Base-by-base conservation (phyloP, 92 coral and sea anemone genomes). In the Metridium senile region DNA sequence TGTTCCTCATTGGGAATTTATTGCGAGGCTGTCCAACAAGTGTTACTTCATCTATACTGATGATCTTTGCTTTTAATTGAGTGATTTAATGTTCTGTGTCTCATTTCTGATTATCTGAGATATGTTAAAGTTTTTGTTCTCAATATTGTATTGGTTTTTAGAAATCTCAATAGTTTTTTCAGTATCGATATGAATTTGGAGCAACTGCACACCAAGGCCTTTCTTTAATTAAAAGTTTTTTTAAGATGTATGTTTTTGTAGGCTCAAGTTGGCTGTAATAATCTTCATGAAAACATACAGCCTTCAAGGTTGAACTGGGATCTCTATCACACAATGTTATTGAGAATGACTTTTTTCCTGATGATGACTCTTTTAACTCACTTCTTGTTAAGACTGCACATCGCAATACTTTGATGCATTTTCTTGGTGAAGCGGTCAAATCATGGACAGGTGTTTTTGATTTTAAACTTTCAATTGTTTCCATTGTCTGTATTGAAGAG, bases 61-160 rank as follows among this genome's bases (percentile, higher is more conserved):
- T 32, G 26, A 71, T 17, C 45, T 71, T 71, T 22, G 25, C n/a
- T 9, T 26, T 49, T 11, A 51, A n/a, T 53, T 26, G 26, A 71
- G 2, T 9, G 26, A n/a, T 9, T 26, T 1, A 1, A 71, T 33
- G 10, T 52, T 26, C 13, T 27, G 22, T 9, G 63, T 52, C 16
- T 71, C 43, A 8, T 52, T 52, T 25, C 75, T 49, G 4, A 71
- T 9, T 29, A 71, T 53, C 22, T 71, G 63, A 17, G 63, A 51
- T 9, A 71, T 51, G 26, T 51, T 71, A n/a, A 49, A 71, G 26
- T 20, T 0, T 4, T 51, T 26, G 21, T 51, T 51, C 19, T 71
- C 46, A 26, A 71, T 51, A 4, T 51, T 27, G 34, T 49, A 49
- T 52, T 71, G 75, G 0, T 0, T 3, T 1, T 10, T 4, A 1